Percentiles rank a stretch among this genome's conserved stretches.
Conservation (phyloP, 1,140 invertebrate genomes). For the Trinorchestia longiramus region DNA sequence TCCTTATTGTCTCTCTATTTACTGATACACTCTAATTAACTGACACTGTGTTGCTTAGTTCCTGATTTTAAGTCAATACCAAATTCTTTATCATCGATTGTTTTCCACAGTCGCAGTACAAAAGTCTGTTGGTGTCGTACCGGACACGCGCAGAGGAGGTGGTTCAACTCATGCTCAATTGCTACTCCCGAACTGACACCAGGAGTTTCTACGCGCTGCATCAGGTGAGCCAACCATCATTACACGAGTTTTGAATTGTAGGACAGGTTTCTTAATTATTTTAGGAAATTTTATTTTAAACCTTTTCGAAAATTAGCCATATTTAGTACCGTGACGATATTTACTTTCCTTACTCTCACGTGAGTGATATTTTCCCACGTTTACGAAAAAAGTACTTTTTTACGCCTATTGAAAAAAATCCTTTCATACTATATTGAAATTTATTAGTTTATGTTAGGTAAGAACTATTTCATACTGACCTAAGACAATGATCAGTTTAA, state of each 20-base stretch:
- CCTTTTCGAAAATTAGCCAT: too few relatives aligned
- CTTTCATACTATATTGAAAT: background rate
- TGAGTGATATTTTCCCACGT: too few relatives aligned
- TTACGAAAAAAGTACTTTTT: too few relatives aligned
- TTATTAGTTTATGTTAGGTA: too few relatives aligned
- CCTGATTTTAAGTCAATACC: background rate
- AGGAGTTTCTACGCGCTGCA: slow-evolving; percentile 65
- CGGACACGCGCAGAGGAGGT: slow-evolving; percentile 91
- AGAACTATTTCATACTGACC: background rate
- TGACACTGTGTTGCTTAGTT: background rate
- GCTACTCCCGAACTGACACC: slow-evolving; percentile 73
- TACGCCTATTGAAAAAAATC: too few relatives aligned
- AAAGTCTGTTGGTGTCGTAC: slow-evolving; percentile 89
- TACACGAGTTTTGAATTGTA: too few relatives aligned
- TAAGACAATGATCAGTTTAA: background rate
- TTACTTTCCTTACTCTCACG: too few relatives aligned
- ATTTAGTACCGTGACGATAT: too few relatives aligned
- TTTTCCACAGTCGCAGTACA: slow-evolving; percentile 83
- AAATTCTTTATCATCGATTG: background rate
- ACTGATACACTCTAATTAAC: background rate
- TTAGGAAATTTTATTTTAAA: too few relatives aligned
- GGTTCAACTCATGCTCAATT: slow-evolving; percentile 85
- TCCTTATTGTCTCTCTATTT: background rate
- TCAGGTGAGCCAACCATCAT: slow-evolving; percentile 56
- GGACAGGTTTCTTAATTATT: too few relatives aligned